Conservation (phyloP, 2,113 vertebrate species). For the Odontesthes bonariensis region DNA sequence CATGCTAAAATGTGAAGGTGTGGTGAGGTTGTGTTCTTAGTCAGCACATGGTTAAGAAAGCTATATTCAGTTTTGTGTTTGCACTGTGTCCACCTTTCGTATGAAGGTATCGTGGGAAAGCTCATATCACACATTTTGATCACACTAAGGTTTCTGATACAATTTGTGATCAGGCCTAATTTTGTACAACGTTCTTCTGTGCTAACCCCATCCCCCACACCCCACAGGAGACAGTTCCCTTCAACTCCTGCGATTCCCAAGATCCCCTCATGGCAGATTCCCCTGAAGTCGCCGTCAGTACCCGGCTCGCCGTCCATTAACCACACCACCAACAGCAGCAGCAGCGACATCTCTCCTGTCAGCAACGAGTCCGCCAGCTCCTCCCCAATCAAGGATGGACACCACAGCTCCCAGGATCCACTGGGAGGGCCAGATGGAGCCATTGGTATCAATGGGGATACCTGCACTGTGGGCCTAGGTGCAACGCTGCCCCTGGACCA, state of each 20-base stretch:
- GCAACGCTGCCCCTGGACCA: conserved; percentile 83
- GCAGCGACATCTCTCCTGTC: conserved; percentile 97
- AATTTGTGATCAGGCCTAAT: conserved; percentile 21
- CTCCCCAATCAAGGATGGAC: conserved; percentile 91
- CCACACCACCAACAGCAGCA: conserved; percentile 95
- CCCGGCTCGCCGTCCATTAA: conserved; percentile 82
- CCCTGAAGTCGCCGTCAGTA: conserved; percentile 86
- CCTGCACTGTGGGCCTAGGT: conserved; percentile 31
- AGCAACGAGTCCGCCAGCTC: conserved; percentile 91
- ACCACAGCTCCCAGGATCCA: conserved; percentile 86
- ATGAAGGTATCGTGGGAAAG: conserved; percentile 20
- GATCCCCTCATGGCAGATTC: conserved; percentile 97
- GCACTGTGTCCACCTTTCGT: neutral
- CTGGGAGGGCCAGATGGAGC: conserved; percentile 74
- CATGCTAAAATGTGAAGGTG: conserved; percentile 29
- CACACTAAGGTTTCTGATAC: conserved; percentile 1
- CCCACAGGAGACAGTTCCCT: conserved; percentile 93
- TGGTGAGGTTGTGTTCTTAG: conserved; percentile 15
- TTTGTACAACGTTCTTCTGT: conserved; percentile 22
- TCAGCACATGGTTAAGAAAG: conserved; percentile 2
- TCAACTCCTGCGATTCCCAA: conserved; percentile 92
- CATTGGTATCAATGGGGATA: conserved; percentile 78
- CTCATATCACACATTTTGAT: conserved; percentile 31
- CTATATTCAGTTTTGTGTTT: conserved; percentile 13
- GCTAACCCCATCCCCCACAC: conserved; percentile 67